These are phyloP conservation scores for Babylonia areolata DNA, from an alignment of 1,140 invertebrate genomes.

Conservation along the genomic window DNA sequence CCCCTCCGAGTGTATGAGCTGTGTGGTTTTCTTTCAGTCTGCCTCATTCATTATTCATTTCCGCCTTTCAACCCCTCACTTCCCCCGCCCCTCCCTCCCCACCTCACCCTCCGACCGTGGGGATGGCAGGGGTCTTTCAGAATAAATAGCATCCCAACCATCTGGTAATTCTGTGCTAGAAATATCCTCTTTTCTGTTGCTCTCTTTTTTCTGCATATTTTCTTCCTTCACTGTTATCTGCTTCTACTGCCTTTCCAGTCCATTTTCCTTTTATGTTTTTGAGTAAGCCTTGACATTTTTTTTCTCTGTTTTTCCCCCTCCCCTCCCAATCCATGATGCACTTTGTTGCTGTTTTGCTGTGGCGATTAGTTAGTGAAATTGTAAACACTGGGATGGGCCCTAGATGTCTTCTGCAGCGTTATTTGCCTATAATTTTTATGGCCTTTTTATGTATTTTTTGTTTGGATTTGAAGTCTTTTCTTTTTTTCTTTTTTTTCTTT, in stretches of 20 bases:
- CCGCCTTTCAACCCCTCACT: slow-evolving; percentile 5
- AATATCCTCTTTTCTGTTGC: not conserved
- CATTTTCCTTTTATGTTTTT: not conserved
- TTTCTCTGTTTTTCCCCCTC: slow-evolving; percentile 5
- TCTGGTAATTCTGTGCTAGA: too few species aligned
- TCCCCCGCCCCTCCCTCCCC: not conserved
- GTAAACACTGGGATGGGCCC: too few species aligned
- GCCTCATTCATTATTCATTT: too few species aligned
- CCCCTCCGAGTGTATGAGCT: too few species aligned
- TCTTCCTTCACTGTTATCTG: not conserved
- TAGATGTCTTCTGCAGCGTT: too few species aligned
- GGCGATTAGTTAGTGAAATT: not conserved
- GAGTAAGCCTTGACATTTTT: not conserved
- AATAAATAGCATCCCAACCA: too few species aligned
- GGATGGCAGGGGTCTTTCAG: too few species aligned
- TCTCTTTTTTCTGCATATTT: not conserved
- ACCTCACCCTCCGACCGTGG: too few species aligned
- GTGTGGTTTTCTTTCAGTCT: too few species aligned
- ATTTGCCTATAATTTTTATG: too few species aligned
- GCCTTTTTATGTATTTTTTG: not conserved
- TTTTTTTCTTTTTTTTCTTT: too few species aligned
- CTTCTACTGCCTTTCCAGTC: not conserved
- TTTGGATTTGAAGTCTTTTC: too few species aligned
- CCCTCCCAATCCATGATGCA: not conserved
- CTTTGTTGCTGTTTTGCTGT: not conserved